Conservation (phyloP, 2,888 invertebrate species). For the Lissonota sp. region DNA sequence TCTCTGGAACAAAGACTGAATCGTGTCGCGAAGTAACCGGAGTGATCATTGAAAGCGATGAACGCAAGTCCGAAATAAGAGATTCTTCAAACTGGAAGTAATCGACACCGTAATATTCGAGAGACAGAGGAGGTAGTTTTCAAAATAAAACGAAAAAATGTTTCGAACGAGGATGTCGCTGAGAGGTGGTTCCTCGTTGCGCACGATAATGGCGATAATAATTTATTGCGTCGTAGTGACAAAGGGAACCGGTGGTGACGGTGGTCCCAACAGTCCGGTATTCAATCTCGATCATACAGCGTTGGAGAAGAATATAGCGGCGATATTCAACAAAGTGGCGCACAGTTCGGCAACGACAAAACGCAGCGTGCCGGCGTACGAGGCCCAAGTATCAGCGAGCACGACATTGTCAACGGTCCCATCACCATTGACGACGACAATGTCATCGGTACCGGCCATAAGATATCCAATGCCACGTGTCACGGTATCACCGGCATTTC, state of each 20-base stretch:
- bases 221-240: slow-evolving; percentile 52
- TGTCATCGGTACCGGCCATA: slow-evolving; percentile 62
- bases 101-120: neutral
- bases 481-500: slow-evolving; percentile 81
- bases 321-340: slow-evolving; percentile 89
- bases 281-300: slow-evolving; percentile 86
- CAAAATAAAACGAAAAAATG: neutral
- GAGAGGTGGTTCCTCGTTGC: slow-evolving; percentile 41
- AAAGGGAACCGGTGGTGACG: slow-evolving; percentile 76
- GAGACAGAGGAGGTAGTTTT: slow-evolving; percentile 3
- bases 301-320: slow-evolving; percentile 88
- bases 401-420: slow-evolving; percentile 87
- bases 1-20: slow-evolving; percentile 21
- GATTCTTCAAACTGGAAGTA: slow-evolving; percentile 33
- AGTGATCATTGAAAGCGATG: too few species aligned
- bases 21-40: too few species aligned
- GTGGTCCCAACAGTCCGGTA: slow-evolving; percentile 79
- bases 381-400: slow-evolving; percentile 84
- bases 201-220: slow-evolving; percentile 45
- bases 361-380: slow-evolving; percentile 88
- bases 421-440: slow-evolving; percentile 86
- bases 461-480: slow-evolving; percentile 75
- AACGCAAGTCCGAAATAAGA: neutral
- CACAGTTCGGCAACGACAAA: slow-evolving; percentile 89
- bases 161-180: slow-evolving; percentile 34